These are phyloP conservation scores for Ia io DNA, from an alignment of 2,113 vertebrate genomes.

Conservation along the genomic window DNA sequence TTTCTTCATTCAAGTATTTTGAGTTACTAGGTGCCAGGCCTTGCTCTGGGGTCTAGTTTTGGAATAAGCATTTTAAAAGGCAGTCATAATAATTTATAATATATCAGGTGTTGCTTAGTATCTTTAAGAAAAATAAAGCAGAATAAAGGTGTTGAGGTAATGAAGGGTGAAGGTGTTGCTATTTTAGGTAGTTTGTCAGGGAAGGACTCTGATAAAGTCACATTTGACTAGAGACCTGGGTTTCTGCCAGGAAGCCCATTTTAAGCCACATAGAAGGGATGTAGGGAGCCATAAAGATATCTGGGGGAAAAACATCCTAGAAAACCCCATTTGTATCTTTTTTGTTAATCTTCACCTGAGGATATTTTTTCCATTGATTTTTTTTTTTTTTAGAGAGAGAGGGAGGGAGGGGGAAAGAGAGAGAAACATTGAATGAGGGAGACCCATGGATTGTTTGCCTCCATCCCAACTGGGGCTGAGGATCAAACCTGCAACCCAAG, in stretches of 20 bases:
- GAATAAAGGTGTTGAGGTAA: neutral
- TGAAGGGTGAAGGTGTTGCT: constrained; percentile 15
- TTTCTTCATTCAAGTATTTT: neutral
- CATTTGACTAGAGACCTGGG: neutral
- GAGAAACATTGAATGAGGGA: neutral
- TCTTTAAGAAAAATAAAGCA: neutral
- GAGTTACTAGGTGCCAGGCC: neutral
- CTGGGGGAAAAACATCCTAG: neutral
- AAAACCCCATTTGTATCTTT: neutral
- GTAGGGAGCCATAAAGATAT: neutral
- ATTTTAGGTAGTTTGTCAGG: neutral
- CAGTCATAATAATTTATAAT: neutral
- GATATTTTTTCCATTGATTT: neutral
- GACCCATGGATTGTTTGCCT: neutral
- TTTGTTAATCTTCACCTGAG: neutral
- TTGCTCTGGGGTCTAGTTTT: constrained; percentile 13
- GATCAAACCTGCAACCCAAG: neutral
- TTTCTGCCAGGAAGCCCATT: neutral
- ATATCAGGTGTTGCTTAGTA: neutral
- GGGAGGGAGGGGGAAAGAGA: too few relatives aligned
- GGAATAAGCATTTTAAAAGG: constrained; percentile 7
- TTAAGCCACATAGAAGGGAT: neutral
- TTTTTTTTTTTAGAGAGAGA: neutral
- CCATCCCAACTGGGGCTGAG: neutral
- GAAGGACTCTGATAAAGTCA: neutral